Evolutionary conservation across 64 coral and sea anemone genomes (phyloP), one percentile per base, ranked within the genome.

Genomic region (Actinia equina): DNA sequence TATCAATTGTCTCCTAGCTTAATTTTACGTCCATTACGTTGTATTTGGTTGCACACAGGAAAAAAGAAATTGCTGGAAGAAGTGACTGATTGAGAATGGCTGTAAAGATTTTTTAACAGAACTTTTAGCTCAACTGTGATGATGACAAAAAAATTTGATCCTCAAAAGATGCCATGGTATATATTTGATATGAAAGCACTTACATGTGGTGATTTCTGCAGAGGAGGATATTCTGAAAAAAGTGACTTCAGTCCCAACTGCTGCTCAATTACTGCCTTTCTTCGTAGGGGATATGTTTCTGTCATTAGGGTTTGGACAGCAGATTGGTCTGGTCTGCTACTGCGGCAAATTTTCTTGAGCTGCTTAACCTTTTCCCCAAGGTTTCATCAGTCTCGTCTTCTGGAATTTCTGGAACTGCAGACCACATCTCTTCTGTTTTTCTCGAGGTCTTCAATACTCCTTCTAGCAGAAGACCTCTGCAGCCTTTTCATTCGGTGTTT

Each of bases 281-380:
- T 59, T 64, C 85, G 69, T 20, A 86, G 13, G 14, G 85, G 85
- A 71, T 86, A 86, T 30, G 59, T 86, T 71, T 59, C 43, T 30
- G 5, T 3, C 85, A 86, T 86, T 6, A 86, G 58, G 23, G 5
- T 46, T 64, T 86, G 58, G 25, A 71, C 85, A 43, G 41, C 43
- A 22, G 59, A 42, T 69, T 86, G 85, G 41, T 86, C 85, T 17
- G 59, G 58, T 62, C 85, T 55, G 19, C 57, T 45, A 15, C 85
- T 55, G 17, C 57, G 5, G 37, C 58, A 86, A 44, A 86, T 65
- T 71, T 71, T 86, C 18, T 49, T 86, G n/a, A 86, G 17, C 41
- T 86, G 85, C 20, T 86, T 59, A 52, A 46, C 60, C 45, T 86
- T 86, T 86, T 86, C 85, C 8, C 41, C 85, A 86, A 44, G 44